Base-by-base conservation (phyloP, 2,797 vertebrate species). In the Protosalanx chinensis region DNA sequence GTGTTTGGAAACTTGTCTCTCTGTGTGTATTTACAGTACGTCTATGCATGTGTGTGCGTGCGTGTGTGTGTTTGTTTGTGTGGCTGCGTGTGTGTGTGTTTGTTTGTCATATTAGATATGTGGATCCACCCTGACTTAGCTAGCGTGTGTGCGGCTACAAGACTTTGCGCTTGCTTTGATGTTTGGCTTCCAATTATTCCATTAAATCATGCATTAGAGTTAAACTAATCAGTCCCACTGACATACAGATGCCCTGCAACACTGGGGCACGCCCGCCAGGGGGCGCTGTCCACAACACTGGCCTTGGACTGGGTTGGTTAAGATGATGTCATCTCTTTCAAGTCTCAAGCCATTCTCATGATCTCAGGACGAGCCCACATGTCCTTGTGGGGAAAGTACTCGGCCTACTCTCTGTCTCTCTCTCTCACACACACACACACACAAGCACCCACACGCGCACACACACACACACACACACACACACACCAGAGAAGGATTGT, bases 171-270 rank as follows among this genome's bases (percentile, higher is more conserved):
- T 23, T 59, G 82, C 72, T 67, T 23, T 65, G 74, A 23, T 71
- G 77, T 76, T 64, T 75, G 62, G 58, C 74, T 80, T 81, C 23
- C 60, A 61, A 53, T 20, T 58, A 69, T 75, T 49, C 71, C 6
- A 37, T 61, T 70, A 75, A 76, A 30, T 77, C 82, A 64, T 78
- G 68, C 82, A 78, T 75, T 75, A 57, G 63, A 61, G 35, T 80
- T 56, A 75, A 70, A 46, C 64, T 65, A 5, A 27, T 18, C 32
- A 51, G 68, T 78, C 57, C 41, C 66, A 64, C 72, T 72, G 76
- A 81, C 75, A 72, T 68, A 68, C 1, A 51, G 12, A 30, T 57
- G 12, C 41, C 65, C 74, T 66, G 37, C 41, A 27, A 13, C 27
- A 13, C 12, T 12, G 5, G 13, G 6, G 29, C 41, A 15, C 12